phyloP scores from a whole-genome alignment of 2,113 vertebrate species.

The Microtus ochrogaster region DNA sequence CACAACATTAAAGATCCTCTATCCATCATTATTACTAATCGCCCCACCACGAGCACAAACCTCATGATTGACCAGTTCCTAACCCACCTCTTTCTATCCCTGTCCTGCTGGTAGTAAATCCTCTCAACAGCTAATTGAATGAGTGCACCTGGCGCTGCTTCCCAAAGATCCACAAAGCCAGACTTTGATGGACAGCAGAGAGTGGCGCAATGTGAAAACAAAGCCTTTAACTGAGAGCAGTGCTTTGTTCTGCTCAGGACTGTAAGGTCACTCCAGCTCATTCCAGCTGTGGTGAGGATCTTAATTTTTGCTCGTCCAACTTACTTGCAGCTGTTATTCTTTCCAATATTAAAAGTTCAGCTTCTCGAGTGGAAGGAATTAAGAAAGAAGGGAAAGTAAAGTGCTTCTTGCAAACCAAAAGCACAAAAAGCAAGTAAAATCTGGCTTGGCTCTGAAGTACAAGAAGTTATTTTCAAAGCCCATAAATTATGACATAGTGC shows the following conservation, averaged over 20 bases:
- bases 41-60: conserved; percentile 15
- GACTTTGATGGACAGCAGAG: conserved; percentile 65
- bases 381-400: not conserved
- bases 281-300: conserved; percentile 46
- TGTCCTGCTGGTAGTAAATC: conserved; percentile 56
- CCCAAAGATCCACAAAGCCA: conserved; percentile 37
- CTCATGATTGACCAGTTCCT: conserved; percentile 24
- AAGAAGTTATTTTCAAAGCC: conserved; percentile 83
- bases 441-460: conserved; percentile 73
- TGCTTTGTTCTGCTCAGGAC: conserved; percentile 68
- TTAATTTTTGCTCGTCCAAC: conserved; percentile 78
- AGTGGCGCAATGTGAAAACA: conserved; percentile 49
- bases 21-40: conserved; percentile 47
- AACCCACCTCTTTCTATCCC: conserved; percentile 35
- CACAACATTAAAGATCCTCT: conserved; percentile 53
- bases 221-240: conserved; percentile 52
- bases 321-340: conserved; percentile 75
- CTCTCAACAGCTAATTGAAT: conserved; percentile 67
- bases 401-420: conserved; percentile 69
- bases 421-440: conserved; percentile 69
- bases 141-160: conserved; percentile 49
- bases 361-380: not conserved
- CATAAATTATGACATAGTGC: conserved; percentile 83
- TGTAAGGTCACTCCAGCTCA: conserved; percentile 69
- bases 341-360: conserved; percentile 75